A percentile compares a stretch with the other conserved stretches of the same genome.
phyloP scores from a whole-genome alignment of 2,113 vertebrate species.

The Hiodon tergisus region DNA sequence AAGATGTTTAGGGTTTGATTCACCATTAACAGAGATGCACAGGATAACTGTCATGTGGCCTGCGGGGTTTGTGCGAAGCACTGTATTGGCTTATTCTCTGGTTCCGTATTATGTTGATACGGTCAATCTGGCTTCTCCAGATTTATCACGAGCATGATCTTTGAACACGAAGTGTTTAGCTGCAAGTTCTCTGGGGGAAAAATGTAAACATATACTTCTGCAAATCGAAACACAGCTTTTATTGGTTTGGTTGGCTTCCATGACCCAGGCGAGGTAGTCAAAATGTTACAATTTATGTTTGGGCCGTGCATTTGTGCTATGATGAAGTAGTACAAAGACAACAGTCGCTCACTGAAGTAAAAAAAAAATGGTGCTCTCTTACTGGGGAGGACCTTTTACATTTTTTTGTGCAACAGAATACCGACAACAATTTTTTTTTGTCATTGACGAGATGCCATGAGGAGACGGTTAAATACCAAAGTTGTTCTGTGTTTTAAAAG shows the following conservation, averaged over 20 bases:
- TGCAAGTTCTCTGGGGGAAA: neutral
- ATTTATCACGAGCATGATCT: neutral
- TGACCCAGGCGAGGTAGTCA: neutral
- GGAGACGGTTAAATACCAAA: too few species aligned
- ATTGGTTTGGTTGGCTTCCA: neutral
- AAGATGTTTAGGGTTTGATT: neutral
- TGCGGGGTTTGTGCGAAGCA: neutral
- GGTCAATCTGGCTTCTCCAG: neutral
- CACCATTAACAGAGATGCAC: too few species aligned
- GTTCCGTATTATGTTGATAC: too few species aligned
- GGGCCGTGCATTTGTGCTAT: neutral
- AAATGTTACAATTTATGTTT: neutral
- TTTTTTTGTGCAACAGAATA: too few species aligned
- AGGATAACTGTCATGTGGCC: neutral
- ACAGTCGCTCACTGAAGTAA: too few species aligned
- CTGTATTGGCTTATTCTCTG: neutral
- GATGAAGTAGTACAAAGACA: neutral
- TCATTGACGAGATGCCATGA: too few species aligned
- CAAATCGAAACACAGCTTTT: slow-evolving; percentile 11
- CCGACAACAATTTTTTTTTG: too few species aligned
- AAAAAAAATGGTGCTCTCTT: too few species aligned
- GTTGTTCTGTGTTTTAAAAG: too few species aligned
- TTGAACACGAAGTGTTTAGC: slow-evolving; percentile 6
- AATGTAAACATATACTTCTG: neutral
- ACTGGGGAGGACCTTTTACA: too few species aligned